Evolutionary conservation across 2,888 invertebrate genomes (phyloP).

Genomic region (Ametastegia equiseti): DNA sequence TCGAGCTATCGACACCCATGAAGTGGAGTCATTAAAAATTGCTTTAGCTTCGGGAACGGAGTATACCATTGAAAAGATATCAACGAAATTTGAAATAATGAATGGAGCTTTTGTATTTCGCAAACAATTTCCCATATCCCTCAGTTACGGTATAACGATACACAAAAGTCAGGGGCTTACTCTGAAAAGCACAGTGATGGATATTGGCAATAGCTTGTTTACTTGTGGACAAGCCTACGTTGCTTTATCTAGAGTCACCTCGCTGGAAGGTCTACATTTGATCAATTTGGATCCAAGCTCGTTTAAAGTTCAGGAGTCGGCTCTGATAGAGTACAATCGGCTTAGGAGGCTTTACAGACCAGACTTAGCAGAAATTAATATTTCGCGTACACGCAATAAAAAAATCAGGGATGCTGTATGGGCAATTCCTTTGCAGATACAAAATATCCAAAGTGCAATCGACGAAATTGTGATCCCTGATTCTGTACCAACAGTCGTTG

Average conservation of each 20-base stretch:
- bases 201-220: slow-evolving; percentile 47
- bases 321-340: slow-evolving; percentile 56
- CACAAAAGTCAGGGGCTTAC: no score
- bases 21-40: slow-evolving; percentile 55
- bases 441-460: no score
- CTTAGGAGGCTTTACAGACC: slow-evolving; percentile 51
- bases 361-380: slow-evolving; percentile 41
- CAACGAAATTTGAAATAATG: slow-evolving; percentile 60
- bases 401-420: slow-evolving; percentile 49
- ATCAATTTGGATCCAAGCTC: slow-evolving; percentile 57
- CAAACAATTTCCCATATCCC: slow-evolving; percentile 58
- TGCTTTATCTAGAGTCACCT: slow-evolving; percentile 5
- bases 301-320: slow-evolving; percentile 52
- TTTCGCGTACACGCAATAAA: slow-evolving; percentile 9
- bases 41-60: slow-evolving; percentile 50
- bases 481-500: no score
- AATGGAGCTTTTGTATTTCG: slow-evolving; percentile 54
- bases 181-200: slow-evolving; percentile 35
- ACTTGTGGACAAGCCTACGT: slow-evolving; percentile 5
- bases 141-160: slow-evolving; percentile 61
- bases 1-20: slow-evolving; percentile 36
- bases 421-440: slow-evolving; percentile 28
- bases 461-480: no score
- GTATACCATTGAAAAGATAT: slow-evolving; percentile 53
- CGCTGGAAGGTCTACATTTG: slow-evolving; percentile 55